phyloP scores from a whole-genome alignment of 2,888 invertebrate genomes.

The Enchytraeus crypticus region DNA sequence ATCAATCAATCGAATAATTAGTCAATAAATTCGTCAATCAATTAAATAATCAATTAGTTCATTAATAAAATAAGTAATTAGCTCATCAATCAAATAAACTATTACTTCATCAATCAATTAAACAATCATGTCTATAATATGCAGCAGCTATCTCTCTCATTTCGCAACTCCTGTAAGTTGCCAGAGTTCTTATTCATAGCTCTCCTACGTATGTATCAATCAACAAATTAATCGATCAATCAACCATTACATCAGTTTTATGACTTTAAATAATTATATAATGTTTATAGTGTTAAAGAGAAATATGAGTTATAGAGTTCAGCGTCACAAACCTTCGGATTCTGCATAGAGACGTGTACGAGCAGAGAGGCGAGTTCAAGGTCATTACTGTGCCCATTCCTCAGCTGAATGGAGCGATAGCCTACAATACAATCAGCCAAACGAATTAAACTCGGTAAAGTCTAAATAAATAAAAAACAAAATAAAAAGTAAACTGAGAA shows the following conservation, averaged over 20 bases:
- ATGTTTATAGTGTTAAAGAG: too few species aligned
- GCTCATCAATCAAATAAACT: not conserved
- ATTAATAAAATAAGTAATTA: not conserved
- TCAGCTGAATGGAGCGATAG: constrained; percentile 79
- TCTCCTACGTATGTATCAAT: too few species aligned
- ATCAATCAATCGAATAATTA: not conserved
- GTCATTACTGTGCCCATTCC: constrained; percentile 83
- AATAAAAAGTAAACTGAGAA: too few species aligned
- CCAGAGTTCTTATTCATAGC: too few species aligned
- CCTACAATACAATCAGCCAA: constrained; percentile 55
- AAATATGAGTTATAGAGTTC: too few species aligned
- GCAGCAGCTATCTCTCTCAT: too few species aligned
- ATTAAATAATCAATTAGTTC: not conserved
- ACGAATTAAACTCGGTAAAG: too few species aligned
- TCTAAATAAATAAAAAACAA: too few species aligned
- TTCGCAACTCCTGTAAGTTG: too few species aligned
- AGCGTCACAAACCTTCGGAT: constrained; percentile 22
- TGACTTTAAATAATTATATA: too few species aligned
- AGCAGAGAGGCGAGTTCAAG: constrained; percentile 81
- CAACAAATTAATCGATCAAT: not conserved
- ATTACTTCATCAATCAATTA: too few species aligned
- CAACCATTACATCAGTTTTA: not conserved
- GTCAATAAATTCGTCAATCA: not conserved
- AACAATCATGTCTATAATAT: too few species aligned
- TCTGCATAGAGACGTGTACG: constrained; percentile 65